Conservation (phyloP, 2,888 invertebrate species). For the Caenorhabditis sp. region DNA sequence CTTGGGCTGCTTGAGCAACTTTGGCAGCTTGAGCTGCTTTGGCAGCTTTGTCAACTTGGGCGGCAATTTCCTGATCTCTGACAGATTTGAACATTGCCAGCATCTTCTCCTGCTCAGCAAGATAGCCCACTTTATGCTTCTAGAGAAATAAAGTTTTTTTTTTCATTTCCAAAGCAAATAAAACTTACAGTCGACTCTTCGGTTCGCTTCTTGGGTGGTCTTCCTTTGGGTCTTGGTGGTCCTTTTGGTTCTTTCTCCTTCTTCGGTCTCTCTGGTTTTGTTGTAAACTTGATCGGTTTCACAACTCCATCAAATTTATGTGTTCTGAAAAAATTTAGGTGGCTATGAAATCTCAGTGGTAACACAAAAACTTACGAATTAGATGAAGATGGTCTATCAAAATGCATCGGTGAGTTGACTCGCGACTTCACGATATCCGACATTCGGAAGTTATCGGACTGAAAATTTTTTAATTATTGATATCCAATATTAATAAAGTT, state of each 20-base stretch:
- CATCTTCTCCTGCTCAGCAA: constrained; percentile 17
- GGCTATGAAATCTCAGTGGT: background rate
- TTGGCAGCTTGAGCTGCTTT: background rate
- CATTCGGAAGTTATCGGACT: constrained; percentile 4
- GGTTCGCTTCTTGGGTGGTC: constrained; percentile 34
- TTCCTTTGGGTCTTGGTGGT: constrained; percentile 36
- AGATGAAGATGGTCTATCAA: constrained; percentile 2
- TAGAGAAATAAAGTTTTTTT: constrained; percentile 12
- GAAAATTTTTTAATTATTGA: too few relatives aligned
- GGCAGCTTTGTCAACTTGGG: background rate
- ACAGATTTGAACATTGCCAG: constrained; percentile 12
- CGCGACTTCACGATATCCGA: constrained; percentile 23
- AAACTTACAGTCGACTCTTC: constrained; percentile 9
- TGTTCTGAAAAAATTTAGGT: background rate
- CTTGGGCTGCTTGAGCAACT: background rate
- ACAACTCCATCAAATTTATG: background rate
- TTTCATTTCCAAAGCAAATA: background rate
- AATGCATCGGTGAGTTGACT: background rate
- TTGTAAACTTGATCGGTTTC: constrained; percentile 4
- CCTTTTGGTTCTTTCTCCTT: constrained; percentile 22
- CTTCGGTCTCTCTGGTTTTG: constrained; percentile 14
- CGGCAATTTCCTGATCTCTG: constrained; percentile 15
- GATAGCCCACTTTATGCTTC: constrained; percentile 19
- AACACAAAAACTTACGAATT: background rate
- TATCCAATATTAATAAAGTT: too few relatives aligned